These are phyloP conservation scores for Drosophila neonasuta DNA, from an alignment of 2,888 invertebrate species.

Conservation along the genomic window DNA sequence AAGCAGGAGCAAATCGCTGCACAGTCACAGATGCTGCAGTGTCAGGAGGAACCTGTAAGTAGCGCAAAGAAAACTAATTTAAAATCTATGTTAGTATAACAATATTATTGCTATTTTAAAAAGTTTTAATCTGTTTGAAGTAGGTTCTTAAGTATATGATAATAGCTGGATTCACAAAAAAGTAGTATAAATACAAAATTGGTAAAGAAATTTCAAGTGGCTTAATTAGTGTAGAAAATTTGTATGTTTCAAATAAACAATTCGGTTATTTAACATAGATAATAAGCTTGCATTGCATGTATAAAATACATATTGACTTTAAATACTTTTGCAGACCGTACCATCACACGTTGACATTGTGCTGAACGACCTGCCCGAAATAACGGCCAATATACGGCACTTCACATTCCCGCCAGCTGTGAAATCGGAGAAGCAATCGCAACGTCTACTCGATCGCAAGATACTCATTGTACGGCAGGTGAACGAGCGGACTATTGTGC, in stretches of 20 bases:
- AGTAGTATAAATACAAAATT: no score
- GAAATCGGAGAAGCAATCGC: slow-evolving; percentile 39
- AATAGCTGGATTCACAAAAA: no score
- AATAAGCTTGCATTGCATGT: no score
- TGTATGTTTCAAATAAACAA: no score
- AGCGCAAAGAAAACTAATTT: no score
- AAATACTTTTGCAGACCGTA: slow-evolving; percentile 47
- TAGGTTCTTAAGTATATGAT: no score
- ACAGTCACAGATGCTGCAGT: slow-evolving; percentile 62
- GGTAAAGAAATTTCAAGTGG: no score
- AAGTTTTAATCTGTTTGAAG: no score
- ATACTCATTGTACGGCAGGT: slow-evolving; percentile 86
- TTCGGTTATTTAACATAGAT: no score
- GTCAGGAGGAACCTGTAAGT: slow-evolving; percentile 74
- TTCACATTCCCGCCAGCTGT: slow-evolving; percentile 35
- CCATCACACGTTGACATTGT: slow-evolving; percentile 52
- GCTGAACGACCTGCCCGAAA: slow-evolving; percentile 64
- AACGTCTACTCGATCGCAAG: slow-evolving; percentile 83
- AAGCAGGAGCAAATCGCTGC: slow-evolving; percentile 41
- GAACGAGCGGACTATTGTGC: slow-evolving; percentile 85
- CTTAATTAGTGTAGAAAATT: no score
- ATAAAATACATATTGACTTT: background rate
- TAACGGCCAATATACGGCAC: slow-evolving; percentile 55
- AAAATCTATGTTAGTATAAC: no score
- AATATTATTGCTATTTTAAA: no score